Conservation (phyloP, 2,797 vertebrate genomes). For the Decapterus maruadsi region DNA sequence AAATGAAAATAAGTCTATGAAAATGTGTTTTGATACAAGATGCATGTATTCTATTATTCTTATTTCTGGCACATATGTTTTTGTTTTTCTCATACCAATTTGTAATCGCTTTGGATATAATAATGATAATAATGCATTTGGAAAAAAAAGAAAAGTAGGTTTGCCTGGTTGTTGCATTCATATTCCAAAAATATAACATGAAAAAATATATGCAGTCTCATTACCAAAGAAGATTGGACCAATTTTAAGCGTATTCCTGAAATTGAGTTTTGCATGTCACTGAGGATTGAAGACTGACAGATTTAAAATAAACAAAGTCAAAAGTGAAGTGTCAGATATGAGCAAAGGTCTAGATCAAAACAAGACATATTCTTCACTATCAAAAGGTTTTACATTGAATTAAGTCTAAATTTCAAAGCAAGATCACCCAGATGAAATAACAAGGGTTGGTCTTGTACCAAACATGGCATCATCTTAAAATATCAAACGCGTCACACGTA, state of each 20-base stretch:
- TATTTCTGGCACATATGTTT: neutral
- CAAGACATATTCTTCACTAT: neutral
- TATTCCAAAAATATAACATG: neutral
- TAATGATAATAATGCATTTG: neutral
- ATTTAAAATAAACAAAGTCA: neutral
- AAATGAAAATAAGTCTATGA: neutral
- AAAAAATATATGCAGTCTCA: neutral
- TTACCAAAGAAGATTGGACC: neutral
- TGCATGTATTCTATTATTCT: neutral
- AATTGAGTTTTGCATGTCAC: neutral
- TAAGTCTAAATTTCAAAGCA: neutral
- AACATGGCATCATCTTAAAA: neutral
- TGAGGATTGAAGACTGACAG: too few species aligned
- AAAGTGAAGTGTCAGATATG: neutral
- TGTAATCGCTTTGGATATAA: neutral
- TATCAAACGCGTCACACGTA: neutral
- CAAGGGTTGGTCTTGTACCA: neutral
- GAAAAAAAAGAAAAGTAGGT: neutral
- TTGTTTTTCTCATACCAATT: neutral
- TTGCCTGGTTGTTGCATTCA: neutral
- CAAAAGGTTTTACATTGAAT: neutral
- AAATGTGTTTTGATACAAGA: neutral
- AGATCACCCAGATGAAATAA: constrained; percentile 1
- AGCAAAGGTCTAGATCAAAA: neutral
- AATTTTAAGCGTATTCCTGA: neutral